Percentiles rank a stretch among this genome's conserved stretches.
Conservation (phyloP, 2,888 invertebrate genomes). For the Anoplius nigerrimus region DNA sequence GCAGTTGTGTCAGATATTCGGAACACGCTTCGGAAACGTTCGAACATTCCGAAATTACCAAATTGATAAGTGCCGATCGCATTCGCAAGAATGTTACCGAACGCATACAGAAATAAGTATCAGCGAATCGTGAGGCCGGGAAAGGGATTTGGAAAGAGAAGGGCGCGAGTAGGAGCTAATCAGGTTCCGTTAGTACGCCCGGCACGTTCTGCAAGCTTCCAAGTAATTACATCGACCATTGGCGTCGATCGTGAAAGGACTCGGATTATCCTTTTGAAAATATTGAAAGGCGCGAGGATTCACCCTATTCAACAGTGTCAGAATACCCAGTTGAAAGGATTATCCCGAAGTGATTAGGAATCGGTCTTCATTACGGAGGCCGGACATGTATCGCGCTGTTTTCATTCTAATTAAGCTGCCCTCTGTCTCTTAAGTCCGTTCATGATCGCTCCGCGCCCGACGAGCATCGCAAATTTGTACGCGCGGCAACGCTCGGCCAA, state of each 20-base stretch:
- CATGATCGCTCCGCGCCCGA: too few relatives aligned
- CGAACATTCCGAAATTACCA: neutral
- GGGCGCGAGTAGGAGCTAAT: constrained; percentile 29
- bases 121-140: constrained; percentile 17
- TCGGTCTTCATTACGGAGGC: neutral
- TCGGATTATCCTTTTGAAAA: constrained; percentile 50
- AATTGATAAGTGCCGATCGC: constrained; percentile 5
- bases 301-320: constrained; percentile 21
- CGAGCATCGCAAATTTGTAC: too few relatives aligned
- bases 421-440: too few relatives aligned
- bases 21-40: too few relatives aligned
- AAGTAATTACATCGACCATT: constrained; percentile 52
- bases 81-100: constrained; percentile 12
- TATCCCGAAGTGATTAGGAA: constrained; percentile 31
- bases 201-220: constrained; percentile 45
- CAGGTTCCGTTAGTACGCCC: constrained; percentile 38
- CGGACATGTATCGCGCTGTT: neutral
- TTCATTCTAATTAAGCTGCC: neutral
- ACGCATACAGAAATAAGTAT: constrained; percentile 22
- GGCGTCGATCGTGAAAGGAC: constrained; percentile 52
- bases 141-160: constrained; percentile 1
- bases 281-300: constrained; percentile 49
- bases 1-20: too few relatives aligned
- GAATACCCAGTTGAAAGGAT: constrained; percentile 13
- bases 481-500: too few relatives aligned